Base-by-base conservation (phyloP, 2,113 vertebrate species). In the Lepus europaeus region DNA sequence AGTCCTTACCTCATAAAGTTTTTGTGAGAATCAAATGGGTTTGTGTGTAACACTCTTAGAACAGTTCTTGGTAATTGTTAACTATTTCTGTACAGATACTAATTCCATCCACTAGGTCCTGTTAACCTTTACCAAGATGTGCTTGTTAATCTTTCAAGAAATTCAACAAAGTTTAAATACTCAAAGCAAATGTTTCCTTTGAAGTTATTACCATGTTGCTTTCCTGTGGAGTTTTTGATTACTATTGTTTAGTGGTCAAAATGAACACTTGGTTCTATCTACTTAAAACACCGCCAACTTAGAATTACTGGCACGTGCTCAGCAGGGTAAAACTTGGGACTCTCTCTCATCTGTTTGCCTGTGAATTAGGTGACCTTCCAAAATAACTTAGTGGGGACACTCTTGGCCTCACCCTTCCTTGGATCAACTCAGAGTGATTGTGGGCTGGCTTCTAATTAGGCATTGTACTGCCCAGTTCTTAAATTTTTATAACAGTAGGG, bases 281-380 rank as follows among this genome's bases (percentile, higher is more conserved):
- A 85, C n/a, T 87, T 84, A 80, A 91, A 95, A 76, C 56, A n/a
- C 17, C 56, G 61, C n/a, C 13, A n/a, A 31, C 31, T 91, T 72
- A 80, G 82, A 81, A 70, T 89, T 81, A 81, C 45, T 68, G n/a
- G 56, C 5, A 29, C 16, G 9, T 51, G 22, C 12, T 85, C 51
- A 31, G 0, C 61, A 49, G 4, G 56, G 5, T 85, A 79, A 91
- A 79, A 49, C 31, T 78, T 90, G 53, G 27, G 23, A 90, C 23
- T 81, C 31, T 74, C 53, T 73, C 31, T 89, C 11, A 14, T 16
- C 25, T 16, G 2, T 83, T 74, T 83, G 51, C 36, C 69, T 29
- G 2, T 80, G 51, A 77, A 6, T 70, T 49, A 83, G 45, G 49
- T 53, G 33, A 90, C 53, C 36, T 76, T 61, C 36, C 33, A 72